Evolutionary conservation across 2,797 vertebrate genomes (phyloP).

Genomic region (Xenentodon cancila): DNA sequence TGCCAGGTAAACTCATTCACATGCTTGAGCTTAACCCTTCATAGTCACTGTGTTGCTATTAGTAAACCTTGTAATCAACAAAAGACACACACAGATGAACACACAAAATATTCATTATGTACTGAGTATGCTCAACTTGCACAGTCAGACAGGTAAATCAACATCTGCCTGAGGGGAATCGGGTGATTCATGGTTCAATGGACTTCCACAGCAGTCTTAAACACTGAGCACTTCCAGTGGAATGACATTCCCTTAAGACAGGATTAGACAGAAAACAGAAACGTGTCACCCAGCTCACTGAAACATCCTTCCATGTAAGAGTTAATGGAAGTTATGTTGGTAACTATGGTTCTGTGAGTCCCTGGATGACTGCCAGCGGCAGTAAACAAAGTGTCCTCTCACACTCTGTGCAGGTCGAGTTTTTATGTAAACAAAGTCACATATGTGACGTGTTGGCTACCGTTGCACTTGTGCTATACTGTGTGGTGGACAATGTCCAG

Average conservation of each 20-base stretch:
- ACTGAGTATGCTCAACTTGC: neutral
- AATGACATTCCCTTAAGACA: neutral
- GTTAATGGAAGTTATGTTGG: no score
- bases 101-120: neutral
- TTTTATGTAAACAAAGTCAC: no score
- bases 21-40: neutral
- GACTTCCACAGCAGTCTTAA: neutral
- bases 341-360: neutral
- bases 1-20: neutral
- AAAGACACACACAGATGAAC: no score
- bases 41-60: neutral
- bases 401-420: no score
- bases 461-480: no score
- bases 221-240: slow-evolving; percentile 1
- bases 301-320: no score
- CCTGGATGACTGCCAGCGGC: no score
- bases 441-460: no score
- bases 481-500: no score
- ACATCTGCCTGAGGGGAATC: neutral
- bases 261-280: neutral
- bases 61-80: no score
- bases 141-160: neutral
- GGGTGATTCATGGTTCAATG: neutral
- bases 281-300: no score
- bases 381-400: no score